Evolutionary conservation across 2,113 vertebrate genomes (phyloP).

Genomic region (Thryonomys swinderianus): DNA sequence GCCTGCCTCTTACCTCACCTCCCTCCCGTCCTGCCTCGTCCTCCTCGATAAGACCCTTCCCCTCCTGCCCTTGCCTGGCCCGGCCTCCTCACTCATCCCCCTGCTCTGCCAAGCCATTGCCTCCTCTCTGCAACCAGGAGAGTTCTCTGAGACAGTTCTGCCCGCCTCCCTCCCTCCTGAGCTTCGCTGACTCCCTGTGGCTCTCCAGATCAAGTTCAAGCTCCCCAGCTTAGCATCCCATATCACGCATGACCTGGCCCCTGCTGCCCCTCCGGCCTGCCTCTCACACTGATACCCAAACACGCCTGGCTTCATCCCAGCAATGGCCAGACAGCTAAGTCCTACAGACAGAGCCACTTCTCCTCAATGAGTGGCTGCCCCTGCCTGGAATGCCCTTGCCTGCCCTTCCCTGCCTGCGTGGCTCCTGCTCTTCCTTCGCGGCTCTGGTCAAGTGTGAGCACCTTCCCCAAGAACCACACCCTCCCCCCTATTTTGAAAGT

Average conservation of each 20-base stretch:
- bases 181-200: background rate
- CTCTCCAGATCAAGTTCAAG: slow-evolving; percentile 67
- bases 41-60: background rate
- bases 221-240: slow-evolving; percentile 66
- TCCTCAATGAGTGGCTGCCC: background rate
- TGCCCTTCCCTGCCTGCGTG: background rate
- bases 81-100: background rate
- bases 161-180: background rate
- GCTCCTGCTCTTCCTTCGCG: background rate
- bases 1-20: background rate
- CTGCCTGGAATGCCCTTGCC: slow-evolving; percentile 34
- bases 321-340: background rate
- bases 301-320: slow-evolving; percentile 54
- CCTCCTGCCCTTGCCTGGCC: background rate
- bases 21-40: background rate
- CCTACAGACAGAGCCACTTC: background rate
- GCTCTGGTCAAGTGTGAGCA: background rate
- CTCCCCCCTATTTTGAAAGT: background rate
- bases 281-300: background rate
- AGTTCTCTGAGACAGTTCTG: slow-evolving; percentile 10
- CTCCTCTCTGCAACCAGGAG: background rate
- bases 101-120: background rate
- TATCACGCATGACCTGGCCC: slow-evolving; percentile 65
- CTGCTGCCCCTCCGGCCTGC: slow-evolving; percentile 60
- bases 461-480: background rate